Conservation (phyloP, 1,140 invertebrate species). For the Microvelia longipes region DNA sequence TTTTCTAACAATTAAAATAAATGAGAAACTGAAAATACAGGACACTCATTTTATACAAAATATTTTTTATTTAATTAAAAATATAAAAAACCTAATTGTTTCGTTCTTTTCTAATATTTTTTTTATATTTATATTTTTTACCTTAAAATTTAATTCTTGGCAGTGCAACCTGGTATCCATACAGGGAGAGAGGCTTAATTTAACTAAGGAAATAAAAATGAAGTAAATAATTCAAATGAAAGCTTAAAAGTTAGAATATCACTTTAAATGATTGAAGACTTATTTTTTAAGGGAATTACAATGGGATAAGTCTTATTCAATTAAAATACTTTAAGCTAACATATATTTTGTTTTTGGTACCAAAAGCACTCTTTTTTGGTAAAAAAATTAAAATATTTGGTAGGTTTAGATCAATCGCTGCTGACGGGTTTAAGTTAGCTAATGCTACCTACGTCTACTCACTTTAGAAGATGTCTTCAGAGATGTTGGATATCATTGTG, state of each 20-base stretch:
- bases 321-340: background rate
- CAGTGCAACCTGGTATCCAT: background rate
- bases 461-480: no score
- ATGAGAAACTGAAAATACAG: background rate
- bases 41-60: background rate
- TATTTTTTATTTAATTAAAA: background rate
- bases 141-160: background rate
- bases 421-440: no score
- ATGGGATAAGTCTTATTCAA: background rate
- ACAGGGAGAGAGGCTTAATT: background rate
- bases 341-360: background rate
- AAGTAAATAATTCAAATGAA: background rate
- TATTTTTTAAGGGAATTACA: no score
- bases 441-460: no score
- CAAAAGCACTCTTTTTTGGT: background rate
- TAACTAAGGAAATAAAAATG: background rate
- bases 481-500: no score
- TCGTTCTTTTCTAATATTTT: background rate
- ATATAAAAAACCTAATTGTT: background rate
- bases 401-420: background rate
- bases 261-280: background rate
- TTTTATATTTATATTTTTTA: background rate
- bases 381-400: background rate
- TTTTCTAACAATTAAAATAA: background rate
- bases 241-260: background rate